Evolutionary conservation across 2,797 vertebrate genomes (phyloP).

Genomic region (Poeciliopsis paucimaculata): DNA sequence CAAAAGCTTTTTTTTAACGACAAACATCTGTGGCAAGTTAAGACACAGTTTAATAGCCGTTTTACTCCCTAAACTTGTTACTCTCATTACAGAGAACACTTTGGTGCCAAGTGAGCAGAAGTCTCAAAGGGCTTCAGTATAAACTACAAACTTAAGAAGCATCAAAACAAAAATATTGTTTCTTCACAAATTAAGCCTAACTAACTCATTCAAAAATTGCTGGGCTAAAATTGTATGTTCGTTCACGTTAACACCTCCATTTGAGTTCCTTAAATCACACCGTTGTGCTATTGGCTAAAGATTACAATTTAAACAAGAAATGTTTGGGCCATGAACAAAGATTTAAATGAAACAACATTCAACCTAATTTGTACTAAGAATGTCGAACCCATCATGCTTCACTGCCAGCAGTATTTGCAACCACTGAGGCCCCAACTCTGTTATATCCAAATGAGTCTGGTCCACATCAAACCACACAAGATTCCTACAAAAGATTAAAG

Average conservation of each 20-base stretch:
- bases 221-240: too few species aligned
- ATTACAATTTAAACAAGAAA: neutral
- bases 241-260: neutral
- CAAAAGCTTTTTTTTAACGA: neutral
- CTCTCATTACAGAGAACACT: constrained; percentile 3
- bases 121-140: neutral
- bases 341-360: constrained; percentile 7
- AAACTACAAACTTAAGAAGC: neutral
- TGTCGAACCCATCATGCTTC: constrained; percentile 15
- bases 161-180: neutral
- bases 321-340: neutral
- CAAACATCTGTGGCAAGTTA: neutral
- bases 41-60: neutral
- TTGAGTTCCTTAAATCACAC: neutral
- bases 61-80: neutral
- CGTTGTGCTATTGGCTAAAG: neutral
- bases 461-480: constrained; percentile 28
- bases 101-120: neutral
- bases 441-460: constrained; percentile 29
- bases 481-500: constrained; percentile 33
- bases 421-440: constrained; percentile 11
- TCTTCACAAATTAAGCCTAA: too few species aligned
- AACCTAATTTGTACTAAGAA: neutral
- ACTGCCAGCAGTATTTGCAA: constrained; percentile 31
- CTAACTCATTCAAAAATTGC: neutral